phyloP scores from a whole-genome alignment of 2,113 vertebrate species.

The Pteronura brasiliensis region DNA sequence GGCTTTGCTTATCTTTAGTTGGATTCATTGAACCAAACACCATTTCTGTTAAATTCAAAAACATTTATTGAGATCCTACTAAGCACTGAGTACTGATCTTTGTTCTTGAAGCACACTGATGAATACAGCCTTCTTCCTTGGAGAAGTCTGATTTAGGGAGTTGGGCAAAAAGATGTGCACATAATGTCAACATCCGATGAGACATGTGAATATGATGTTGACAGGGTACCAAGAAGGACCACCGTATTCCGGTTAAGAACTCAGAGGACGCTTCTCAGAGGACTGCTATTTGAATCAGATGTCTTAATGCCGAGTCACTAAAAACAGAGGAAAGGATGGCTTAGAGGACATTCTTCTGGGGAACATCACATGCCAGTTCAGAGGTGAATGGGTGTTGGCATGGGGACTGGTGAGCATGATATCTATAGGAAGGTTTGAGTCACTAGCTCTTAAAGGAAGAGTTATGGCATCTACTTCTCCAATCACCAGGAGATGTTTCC shows the following conservation, averaged over 20 bases:
- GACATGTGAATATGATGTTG: neutral
- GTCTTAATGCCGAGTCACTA: neutral
- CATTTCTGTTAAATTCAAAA: neutral
- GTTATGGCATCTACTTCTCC: neutral
- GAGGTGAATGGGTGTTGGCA: neutral
- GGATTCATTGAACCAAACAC: neutral
- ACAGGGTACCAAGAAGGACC: neutral
- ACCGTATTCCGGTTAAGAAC: neutral
- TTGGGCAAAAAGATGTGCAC: neutral
- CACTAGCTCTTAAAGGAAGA: neutral
- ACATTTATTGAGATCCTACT: neutral
- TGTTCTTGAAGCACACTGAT: neutral
- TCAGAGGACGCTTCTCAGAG: neutral
- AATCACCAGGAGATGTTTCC: neutral
- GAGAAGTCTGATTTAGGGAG: neutral
- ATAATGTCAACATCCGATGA: neutral
- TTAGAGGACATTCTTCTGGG: neutral
- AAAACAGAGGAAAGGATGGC: neutral
- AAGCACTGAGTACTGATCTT: neutral
- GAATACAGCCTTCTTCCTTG: neutral
- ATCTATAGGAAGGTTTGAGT: neutral
- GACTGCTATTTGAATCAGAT: neutral
- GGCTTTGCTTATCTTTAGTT: neutral
- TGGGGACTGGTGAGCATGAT: neutral
- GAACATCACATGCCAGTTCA: neutral